Conservation (phyloP, 1,140 invertebrate genomes). For the Rhagoletis zephyria region DNA sequence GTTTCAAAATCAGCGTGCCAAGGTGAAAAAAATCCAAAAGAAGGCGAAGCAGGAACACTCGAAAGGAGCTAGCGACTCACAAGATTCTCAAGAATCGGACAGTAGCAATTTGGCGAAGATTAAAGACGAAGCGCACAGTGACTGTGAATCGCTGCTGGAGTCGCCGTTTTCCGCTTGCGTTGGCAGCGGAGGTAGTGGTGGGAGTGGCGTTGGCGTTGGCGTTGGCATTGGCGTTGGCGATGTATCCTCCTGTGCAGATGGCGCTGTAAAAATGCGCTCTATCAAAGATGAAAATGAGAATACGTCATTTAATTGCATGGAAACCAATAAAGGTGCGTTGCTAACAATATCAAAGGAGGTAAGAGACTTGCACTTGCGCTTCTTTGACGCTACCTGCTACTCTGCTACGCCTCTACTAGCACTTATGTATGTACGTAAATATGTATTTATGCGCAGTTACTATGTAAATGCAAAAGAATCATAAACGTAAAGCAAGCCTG, state of each 20-base stretch:
- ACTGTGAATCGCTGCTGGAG: constrained; percentile 71
- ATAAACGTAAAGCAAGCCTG: background rate
- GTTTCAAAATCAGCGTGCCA: constrained; percentile 88
- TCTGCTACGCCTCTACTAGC: background rate
- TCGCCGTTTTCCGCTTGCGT: constrained; percentile 70
- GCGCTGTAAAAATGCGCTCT: constrained; percentile 63
- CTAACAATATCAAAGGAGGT: background rate
- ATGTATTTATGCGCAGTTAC: too few relatives aligned
- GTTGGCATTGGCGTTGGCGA: background rate
- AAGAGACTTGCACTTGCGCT: background rate
- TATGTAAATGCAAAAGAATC: constrained; percentile 17
- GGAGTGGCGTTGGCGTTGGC: too few relatives aligned
- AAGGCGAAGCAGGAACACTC: constrained; percentile 75
- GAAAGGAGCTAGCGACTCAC: constrained; percentile 73
- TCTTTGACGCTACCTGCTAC: background rate
- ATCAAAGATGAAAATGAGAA: constrained; percentile 72
- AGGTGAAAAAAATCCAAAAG: constrained; percentile 82
- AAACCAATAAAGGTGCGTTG: constrained; percentile 69
- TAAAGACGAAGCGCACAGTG: constrained; percentile 78
- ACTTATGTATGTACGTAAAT: background rate
- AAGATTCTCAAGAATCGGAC: constrained; percentile 74
- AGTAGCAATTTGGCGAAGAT: constrained; percentile 73
- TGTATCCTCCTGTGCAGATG: constrained; percentile 59
- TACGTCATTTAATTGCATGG: constrained; percentile 70
- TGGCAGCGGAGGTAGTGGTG: background rate